Base-by-base conservation (phyloP, 2,797 vertebrate genomes). In the Morus bassanus region DNA sequence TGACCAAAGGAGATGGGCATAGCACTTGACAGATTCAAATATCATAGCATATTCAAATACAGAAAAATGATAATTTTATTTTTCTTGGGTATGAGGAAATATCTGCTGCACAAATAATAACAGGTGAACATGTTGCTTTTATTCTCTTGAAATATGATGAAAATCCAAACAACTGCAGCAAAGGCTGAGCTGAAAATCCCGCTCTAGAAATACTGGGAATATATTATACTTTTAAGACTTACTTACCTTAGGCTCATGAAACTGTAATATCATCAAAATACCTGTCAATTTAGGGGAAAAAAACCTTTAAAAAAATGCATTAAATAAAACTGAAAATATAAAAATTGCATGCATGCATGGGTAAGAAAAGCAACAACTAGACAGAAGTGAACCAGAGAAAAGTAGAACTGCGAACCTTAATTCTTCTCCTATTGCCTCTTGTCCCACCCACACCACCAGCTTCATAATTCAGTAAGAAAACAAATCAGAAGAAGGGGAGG, bases 331-430 rank as follows among this genome's bases (percentile, higher is more conserved):
- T 8, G 22, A 39, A 60, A 45, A 45, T 45, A 19, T 31, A 2
- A 6, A 67, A 56, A 18, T 11, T 46, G 6, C 9, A 46, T 14
- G 11, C 0, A 0, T 43, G 39, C 4, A 37, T 0, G 1, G 15
- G 7, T 33, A 81, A 81, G 37, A 43, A 85, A 93, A 84, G 28
- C 14, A 75, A 18, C 16, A 53, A n/a, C 15, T 25, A 73, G 54
- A 41, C 31, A 88, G n/a, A 50, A n/a, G 6, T 7, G 30, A 85
- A 54, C 3, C 2, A 64, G 11, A 23, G 28, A 60, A 41, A 80
- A 39, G 23, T 10, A 65, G 31, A 72, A 56, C 50, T 1, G 1
- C 3, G 5, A 41, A 45, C 78, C 43, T 74, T 76, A 85, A 64
- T 70, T 81, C 31, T 54, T 48, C 54, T 67, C 22, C 51, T 70